Evolutionary conservation across 2,888 invertebrate genomes (phyloP), one percentile per base, ranked within the genome.

Genomic region (Scaptomyza polygonia): DNA sequence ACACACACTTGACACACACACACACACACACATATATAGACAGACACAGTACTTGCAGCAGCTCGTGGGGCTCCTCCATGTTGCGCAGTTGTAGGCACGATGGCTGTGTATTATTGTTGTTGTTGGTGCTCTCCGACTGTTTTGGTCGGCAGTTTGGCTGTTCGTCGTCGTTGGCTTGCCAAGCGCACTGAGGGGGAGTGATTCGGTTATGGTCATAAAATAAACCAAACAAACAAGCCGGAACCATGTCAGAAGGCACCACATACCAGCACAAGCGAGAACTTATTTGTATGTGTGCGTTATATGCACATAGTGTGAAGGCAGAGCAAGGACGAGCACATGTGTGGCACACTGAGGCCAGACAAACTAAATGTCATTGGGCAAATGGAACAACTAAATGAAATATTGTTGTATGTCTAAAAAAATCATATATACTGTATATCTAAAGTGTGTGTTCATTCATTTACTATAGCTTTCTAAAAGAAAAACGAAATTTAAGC

Each of bases 171-270:
- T 39, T 48, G 52, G 57, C 16, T 52, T 27, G 51, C 21, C 18
- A 21, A 49, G 18, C 49, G 71, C 57, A 49, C 53, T 32, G 30
- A 25, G 75, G 79, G 59, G 75, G 57, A 68, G 68, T 58, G 75
- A 67, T 64, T 86, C 77, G 77, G 84, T 89, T 89, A 88, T 90
- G 90, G 89, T 67, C 89, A 87, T 88, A 89, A 90, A 90, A 89
- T 89, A 89, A 86, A 89, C 89, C 89, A 89, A 90, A 89, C 88
- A 90, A 89, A 88, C 89, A 85, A 89, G 79, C 81, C 83, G 84
- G 88, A 89, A 89, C 77, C 88, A 88, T 88, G 89, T 89, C 89
- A 89, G 77, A 78, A 78, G 74, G 79, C 78, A 72, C 67, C 71
- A 69, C 51, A 77, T 45, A 66, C 68, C 77, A 64, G 61, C 67